These are phyloP conservation scores for Isurus oxyrinchus DNA, from an alignment of 2,113 vertebrate genomes.

Conservation along the genomic window DNA sequence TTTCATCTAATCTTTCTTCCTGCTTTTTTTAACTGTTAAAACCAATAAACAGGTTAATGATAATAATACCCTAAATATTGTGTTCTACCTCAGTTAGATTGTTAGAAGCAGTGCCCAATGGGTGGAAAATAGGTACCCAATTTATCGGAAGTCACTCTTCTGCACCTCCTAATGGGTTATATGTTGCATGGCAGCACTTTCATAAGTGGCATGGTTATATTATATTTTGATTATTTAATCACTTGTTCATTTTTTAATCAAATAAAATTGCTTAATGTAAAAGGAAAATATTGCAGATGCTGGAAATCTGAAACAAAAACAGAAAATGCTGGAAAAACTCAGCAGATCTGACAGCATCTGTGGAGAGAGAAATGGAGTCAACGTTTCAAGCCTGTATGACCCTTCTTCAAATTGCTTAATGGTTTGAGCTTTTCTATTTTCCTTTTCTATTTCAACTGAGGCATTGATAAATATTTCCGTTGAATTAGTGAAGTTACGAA, in stretches of 20 bases:
- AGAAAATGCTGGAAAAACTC: no score
- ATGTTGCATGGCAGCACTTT: background rate
- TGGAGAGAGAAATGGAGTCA: no score
- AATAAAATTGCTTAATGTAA: no score
- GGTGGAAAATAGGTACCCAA: background rate
- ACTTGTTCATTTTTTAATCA: background rate
- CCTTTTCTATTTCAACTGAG: background rate
- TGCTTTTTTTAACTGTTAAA: background rate
- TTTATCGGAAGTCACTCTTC: background rate
- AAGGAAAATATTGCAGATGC: no score
- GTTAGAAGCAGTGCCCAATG: background rate
- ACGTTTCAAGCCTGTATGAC: no score
- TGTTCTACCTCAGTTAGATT: background rate
- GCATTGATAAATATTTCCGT: background rate
- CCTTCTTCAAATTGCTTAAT: no score
- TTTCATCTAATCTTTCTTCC: background rate
- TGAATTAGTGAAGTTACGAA: background rate
- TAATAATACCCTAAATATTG: background rate
- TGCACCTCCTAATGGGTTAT: background rate
- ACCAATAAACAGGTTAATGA: background rate
- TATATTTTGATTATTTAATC: background rate
- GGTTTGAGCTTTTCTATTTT: no score
- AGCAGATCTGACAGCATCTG: no score
- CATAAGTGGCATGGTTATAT: background rate
- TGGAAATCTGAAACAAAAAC: no score